Evolutionary conservation across 2,797 vertebrate genomes (phyloP), one percentile per base, ranked within the genome.

Genomic region (Pogoniulus pusillus): DNA sequence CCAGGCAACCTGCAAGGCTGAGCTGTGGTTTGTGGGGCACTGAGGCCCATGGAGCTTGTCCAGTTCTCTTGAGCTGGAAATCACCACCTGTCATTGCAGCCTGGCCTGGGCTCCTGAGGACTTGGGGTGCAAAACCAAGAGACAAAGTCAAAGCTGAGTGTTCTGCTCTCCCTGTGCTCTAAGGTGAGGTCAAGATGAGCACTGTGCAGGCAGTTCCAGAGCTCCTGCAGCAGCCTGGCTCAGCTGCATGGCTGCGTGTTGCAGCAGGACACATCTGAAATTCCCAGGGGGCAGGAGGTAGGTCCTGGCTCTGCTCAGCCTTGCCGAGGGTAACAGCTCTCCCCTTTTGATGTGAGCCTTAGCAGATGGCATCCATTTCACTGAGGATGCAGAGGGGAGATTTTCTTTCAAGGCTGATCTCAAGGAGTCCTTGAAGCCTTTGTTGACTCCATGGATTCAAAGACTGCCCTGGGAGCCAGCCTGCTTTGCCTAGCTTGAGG

Each of bases 21-120:
- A 85, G 70, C 54, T 81, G 83, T 87, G 77, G 84, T 90, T 85
- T 91, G 94, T 82, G 88, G 90, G 90, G 88, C 75, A 55, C 83
- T 6, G 24, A 76, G 78, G 86, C 82, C 89, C 54, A 64, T 85
- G 91, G 82, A 73, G 82, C 55, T 87, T 17, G 24, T 78, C 83
- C 89, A 72, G 68, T 16, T 72, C 60, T 37, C 77, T 72, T 53
- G 64, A 92, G 87, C 66, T 74, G 29, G 69, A 94, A 81, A 88
- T 58, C 76, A 72, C 59, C 4, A 1, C 26, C 82, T n/a, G 68
- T 94, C 91, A 94, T 92, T 95, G 91, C 80, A 81, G 92, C 80
- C 69, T 88, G 1, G 81, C 81, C 35, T 7, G 39, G 82, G 37
- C 85, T 83, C 60, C 41, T 27, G n/a, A 85, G 66, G 60, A 26